Conservation (phyloP, 30 jellyfish, hydroid and myxozoan genomes). For the Sanderia malayensis region DNA sequence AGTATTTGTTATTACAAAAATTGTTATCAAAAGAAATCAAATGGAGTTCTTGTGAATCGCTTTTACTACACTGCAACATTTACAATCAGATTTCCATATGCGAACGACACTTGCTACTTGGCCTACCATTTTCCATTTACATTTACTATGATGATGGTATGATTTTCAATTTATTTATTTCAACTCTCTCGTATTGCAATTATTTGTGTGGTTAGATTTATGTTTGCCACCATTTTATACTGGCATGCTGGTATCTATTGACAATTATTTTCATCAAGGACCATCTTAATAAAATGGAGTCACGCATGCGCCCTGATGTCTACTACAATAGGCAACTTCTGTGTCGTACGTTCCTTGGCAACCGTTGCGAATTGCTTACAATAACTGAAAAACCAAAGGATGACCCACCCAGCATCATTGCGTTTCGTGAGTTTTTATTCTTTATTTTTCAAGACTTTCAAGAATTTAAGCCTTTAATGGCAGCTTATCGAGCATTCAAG, state of each 20-base stretch:
- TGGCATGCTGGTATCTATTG: no score
- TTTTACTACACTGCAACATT: constrained; percentile 87
- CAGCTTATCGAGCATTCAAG: no score
- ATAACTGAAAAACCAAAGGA: constrained; percentile 59
- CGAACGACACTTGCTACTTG: constrained; percentile 80
- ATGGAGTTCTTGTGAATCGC: constrained; percentile 34
- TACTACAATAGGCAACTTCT: constrained; percentile 66
- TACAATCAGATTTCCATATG: constrained; percentile 71
- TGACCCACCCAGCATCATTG: constrained; percentile 37
- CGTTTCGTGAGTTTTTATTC: constrained; percentile 46
- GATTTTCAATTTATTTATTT: not conserved
- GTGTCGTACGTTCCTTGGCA: constrained; percentile 72
- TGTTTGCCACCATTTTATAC: no score
- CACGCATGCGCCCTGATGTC: constrained; percentile 48
- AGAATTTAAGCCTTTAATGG: no score
- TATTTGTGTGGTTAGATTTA: no score
- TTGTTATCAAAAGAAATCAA: constrained; percentile 41
- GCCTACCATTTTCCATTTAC: constrained; percentile 96
- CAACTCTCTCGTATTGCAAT: no score
- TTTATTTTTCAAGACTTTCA: no score
- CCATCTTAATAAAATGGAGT: constrained; percentile 51
- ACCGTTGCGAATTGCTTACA: constrained; percentile 76
- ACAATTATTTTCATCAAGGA: constrained; percentile 30
- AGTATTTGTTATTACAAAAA: constrained; percentile 88
- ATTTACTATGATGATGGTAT: constrained; percentile 68